Base-by-base conservation (phyloP, 30 jellyfish, hydroid and myxozoan genomes). In the Chrysaora quinquecirrha region DNA sequence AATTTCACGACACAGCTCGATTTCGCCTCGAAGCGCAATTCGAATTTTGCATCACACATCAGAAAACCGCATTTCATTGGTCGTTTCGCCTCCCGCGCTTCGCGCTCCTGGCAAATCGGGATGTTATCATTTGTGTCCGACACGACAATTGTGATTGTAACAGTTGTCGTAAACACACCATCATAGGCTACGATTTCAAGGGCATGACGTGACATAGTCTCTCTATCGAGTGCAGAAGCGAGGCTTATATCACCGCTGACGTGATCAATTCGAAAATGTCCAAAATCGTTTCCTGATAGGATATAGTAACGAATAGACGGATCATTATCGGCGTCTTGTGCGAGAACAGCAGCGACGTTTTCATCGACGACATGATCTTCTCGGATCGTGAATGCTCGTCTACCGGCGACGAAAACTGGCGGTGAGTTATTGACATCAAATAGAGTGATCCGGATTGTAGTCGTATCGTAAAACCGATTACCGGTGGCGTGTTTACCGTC, bases 351-450 rank as follows among this genome's bases (percentile, higher is more conserved):
- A 22, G 95, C 95, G 10, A 95, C 82, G 50, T 71, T 83, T 54
- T 95, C 97, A 54, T 86, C 95, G 27, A 80, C 78, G 10, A 84
- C 69, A 52, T 84, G 89, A 82, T 95, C 97, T 61, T 95, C 97
- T 58, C 89, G 48, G 24, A 84, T 87, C 30, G 66, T 60, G 65
- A 95, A 61, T 28, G 4, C 20, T 21, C 76, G 87, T 10, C 56
- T 54, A 33, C 67, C 75, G 18, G 66, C 29, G 61, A 67, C 50
- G 48, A 95, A 88, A 2, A 74, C 83, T 1, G 99, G 99, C 14
- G 99, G 96, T 21, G 95, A 88, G 67, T 95, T 95, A 58, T 95
- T 95, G 38, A 86, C 78, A 64, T 95, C 97, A 0, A 78, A 61
- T 33, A 95, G 72, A 6, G 85, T 60, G 33, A 95, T 68, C 12